These are phyloP conservation scores for Procavia capensis DNA, from an alignment of 2,113 vertebrate species.

Conservation along the genomic window DNA sequence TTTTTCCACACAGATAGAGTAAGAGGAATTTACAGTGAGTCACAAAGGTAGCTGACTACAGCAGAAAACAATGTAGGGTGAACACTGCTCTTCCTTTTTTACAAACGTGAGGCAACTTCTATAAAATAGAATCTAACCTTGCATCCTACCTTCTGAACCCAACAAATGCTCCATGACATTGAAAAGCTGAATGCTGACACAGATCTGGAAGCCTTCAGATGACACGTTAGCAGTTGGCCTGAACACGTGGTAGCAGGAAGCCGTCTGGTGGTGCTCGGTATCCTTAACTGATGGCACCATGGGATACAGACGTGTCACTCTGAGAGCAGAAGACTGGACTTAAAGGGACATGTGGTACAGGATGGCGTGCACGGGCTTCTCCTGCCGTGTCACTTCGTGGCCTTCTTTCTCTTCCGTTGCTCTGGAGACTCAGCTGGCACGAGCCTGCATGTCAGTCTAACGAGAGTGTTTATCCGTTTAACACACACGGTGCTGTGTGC, in stretches of 20 bases:
- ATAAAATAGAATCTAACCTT: not conserved
- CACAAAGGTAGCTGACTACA: rapidly evolving
- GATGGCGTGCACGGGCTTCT: rapidly evolving
- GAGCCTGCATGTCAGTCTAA: too few relatives aligned
- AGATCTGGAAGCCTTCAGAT: not conserved
- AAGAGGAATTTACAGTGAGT: rapidly evolving
- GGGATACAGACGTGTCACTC: too few relatives aligned
- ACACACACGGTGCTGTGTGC: rapidly evolving
- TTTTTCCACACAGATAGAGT: rapidly evolving
- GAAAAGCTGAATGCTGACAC: not conserved
- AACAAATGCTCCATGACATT: rapidly evolving
- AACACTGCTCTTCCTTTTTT: rapidly evolving
- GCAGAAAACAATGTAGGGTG: rapidly evolving
- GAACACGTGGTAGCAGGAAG: not conserved
- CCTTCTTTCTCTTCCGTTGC: rapidly evolving
- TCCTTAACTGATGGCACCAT: rapidly evolving
- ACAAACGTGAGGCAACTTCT: not conserved
- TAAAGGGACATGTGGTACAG: rapidly evolving
- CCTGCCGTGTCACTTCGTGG: rapidly evolving
- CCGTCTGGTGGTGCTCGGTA: rapidly evolving
- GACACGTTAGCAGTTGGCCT: rapidly evolving
- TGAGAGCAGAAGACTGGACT: not conserved
- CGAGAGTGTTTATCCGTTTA: rapidly evolving
- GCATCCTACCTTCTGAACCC: not conserved
- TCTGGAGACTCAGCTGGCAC: rapidly evolving